A percentile compares a stretch with the other conserved stretches of the same genome.
Evolutionary conservation across 35 echinoderm and acorn worm species (phyloP).

Genomic region (Lytechinus pictus): DNA sequence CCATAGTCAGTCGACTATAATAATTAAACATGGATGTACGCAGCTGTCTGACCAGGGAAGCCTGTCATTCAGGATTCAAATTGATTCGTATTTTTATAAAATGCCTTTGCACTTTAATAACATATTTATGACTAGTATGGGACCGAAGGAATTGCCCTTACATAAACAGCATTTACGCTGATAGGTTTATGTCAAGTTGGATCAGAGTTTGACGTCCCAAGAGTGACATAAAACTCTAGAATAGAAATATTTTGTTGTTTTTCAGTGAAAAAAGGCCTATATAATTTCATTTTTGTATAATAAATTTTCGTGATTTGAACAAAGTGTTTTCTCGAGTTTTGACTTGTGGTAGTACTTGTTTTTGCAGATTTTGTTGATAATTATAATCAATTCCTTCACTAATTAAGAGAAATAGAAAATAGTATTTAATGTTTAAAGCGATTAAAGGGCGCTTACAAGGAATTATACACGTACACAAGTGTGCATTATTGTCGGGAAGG

Average conservation of each 20-base stretch:
- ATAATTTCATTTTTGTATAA: no score
- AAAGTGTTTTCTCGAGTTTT: no score
- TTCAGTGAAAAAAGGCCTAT: not conserved
- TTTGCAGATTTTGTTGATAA: no score
- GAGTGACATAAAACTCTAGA: not conserved
- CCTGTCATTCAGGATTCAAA: not conserved
- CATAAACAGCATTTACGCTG: slow-evolving; percentile 18
- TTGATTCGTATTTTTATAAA: slow-evolving; percentile 7
- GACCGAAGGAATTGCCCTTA: not conserved
- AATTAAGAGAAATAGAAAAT: no score
- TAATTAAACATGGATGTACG: not conserved
- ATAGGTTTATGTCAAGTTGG: not conserved
- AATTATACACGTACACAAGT: no score
- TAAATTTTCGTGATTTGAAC: no score
- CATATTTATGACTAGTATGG: not conserved
- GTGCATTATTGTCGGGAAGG: no score
- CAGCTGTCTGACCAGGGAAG: not conserved
- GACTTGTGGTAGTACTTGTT: no score
- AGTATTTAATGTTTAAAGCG: no score
- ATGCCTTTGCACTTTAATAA: not conserved
- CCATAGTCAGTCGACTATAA: no score
- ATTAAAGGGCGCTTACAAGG: no score
- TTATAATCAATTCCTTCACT: no score
- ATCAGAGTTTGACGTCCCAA: not conserved
- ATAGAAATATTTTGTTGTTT: not conserved